Evolutionary conservation across 92 coral and sea anemone species (phyloP).

Genomic region (Actinernus sp.): DNA sequence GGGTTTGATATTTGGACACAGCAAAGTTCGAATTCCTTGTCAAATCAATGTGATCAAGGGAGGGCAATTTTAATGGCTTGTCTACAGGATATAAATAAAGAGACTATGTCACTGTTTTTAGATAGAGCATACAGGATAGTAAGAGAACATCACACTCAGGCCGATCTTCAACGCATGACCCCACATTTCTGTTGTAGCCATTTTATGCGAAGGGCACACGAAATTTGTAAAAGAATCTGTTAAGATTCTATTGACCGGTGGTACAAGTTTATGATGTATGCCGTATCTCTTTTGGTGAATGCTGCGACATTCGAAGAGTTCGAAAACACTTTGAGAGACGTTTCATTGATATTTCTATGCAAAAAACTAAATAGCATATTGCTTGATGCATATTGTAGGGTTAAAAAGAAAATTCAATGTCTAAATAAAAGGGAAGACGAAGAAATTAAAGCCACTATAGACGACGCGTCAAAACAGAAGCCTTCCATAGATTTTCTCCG

Average conservation of each 20-base stretch:
- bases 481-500: no score
- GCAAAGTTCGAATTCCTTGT: conserved; percentile 3
- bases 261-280: no score
- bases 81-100: conserved; percentile 6
- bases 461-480: no score
- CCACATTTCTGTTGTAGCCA: no score
- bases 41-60: conserved; percentile 35
- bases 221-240: no score
- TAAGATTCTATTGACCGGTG: no score
- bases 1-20: conserved; percentile 3
- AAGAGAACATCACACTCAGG: no score
- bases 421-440: neutral
- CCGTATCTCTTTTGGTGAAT: no score
- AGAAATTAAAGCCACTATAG: neutral
- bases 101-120: no score
- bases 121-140: no score
- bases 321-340: neutral
- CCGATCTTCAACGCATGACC: no score
- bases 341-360: neutral
- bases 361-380: neutral
- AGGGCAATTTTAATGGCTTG: conserved; percentile 31
- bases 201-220: no score
- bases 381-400: neutral
- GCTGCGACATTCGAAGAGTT: neutral
- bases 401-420: neutral